Base-by-base conservation (phyloP, 2,888 invertebrate species). In the Azorinus chamasolen region DNA sequence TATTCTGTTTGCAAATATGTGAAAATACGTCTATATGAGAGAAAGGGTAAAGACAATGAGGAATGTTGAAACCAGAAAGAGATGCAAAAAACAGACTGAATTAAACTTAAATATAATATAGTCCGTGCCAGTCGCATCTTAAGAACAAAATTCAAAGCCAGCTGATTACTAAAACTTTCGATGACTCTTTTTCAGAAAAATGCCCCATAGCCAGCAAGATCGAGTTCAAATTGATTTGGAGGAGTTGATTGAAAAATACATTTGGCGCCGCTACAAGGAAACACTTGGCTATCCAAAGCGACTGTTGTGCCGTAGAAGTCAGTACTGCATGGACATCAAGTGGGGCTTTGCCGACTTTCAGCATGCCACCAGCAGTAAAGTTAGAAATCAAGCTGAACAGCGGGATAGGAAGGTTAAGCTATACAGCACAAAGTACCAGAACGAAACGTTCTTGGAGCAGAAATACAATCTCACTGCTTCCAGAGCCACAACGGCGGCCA, bases 291-390 rank as follows among this genome's bases (percentile, higher is more conserved):
- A 78, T 43, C 37, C 79, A 0, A 63, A 41, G 39, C 59, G 63
- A 1, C 16, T 78, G 4, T 79, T 84, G 45, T 51, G 51, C 50
- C 66, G 73, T 32, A 64, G 76, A 22, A 53, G 55, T 24, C 61
- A 83, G 16, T 80, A 76, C 43, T 76, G 76, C 43, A 63, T 83
- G 16, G 85, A 86, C 51, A 78, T 86, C 22, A 64, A 80, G 12
- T 86, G 86, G 86, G 83, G 83, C 8, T 84, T 72, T 39, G 50
- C 80, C 10, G 77, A 83, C n/a, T 86, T 86, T 46, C 61, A 65
- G 20, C 86, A 86, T 53, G 68, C 53, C 18, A 86, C 86, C 20
- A 75, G 57, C 20, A 63, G 61, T 27, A 48, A 63, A 20, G 69
- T 69, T 8, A 43, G 66, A 8, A 61, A 70, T 20, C 32, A 53